Evolutionary conservation across 2,888 invertebrate genomes (phyloP).

Genomic region (Tuta absoluta): DNA sequence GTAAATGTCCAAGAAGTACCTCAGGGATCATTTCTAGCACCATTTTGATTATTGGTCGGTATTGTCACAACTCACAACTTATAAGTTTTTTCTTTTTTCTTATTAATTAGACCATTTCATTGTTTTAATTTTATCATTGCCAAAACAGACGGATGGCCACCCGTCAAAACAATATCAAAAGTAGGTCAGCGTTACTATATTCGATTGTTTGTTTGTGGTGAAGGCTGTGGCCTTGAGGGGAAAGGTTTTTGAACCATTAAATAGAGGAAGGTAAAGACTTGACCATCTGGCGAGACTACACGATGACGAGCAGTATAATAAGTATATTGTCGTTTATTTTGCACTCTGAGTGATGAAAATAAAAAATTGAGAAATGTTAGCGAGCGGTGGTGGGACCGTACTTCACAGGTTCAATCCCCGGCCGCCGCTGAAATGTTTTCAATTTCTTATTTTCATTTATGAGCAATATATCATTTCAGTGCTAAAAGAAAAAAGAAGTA

Average conservation of each 20-base stretch:
- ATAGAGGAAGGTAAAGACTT: not conserved
- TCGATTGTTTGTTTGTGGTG: constrained; percentile 24
- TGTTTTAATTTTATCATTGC: constrained; percentile 11
- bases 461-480: no score
- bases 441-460: no score
- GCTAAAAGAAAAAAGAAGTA: no score
- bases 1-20: not conserved
- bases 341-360: no score
- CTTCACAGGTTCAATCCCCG: no score
- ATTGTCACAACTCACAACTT: not conserved
- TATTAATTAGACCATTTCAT: not conserved
- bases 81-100: no score
- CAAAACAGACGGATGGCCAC: constrained; percentile 27
- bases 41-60: not conserved
- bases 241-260: not conserved
- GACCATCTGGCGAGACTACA: no score
- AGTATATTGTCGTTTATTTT: no score
- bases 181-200: constrained; percentile 19
- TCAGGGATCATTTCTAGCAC: not conserved
- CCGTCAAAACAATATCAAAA: constrained; percentile 23
- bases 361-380: no score
- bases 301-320: no score
- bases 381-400: no score
- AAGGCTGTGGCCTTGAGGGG: constrained; percentile 19
- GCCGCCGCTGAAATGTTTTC: no score